Evolutionary conservation across 2,797 vertebrate genomes (phyloP).

Genomic region (Austrolebias charrua): DNA sequence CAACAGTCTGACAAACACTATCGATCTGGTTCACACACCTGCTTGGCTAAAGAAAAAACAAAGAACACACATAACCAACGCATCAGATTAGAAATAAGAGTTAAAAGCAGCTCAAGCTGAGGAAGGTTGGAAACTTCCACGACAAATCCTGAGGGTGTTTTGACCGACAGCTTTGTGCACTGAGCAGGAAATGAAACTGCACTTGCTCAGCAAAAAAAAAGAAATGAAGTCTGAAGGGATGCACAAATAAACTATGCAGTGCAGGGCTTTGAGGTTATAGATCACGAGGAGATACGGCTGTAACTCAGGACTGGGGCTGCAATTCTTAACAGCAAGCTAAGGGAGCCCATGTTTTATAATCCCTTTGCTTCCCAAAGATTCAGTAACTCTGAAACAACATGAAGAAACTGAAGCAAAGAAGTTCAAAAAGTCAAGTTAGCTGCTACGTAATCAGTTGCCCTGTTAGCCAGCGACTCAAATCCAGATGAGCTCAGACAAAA

Average conservation of each 20-base stretch:
- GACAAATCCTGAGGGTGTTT: slow-evolving; percentile 24
- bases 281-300: slow-evolving; percentile 47
- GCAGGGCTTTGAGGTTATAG: slow-evolving; percentile 39
- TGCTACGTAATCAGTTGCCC: slow-evolving; percentile 2
- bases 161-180: slow-evolving; percentile 40
- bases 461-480: slow-evolving; percentile 23
- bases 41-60: slow-evolving; percentile 69
- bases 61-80: slow-evolving; percentile 13
- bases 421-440: slow-evolving; percentile 38
- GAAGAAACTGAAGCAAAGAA: slow-evolving; percentile 20
- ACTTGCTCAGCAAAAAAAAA: slow-evolving; percentile 50
- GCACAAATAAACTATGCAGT: slow-evolving; percentile 38
- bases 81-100: background rate
- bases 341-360: slow-evolving; percentile 50
- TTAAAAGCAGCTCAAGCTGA: slow-evolving; percentile 10
- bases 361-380: slow-evolving; percentile 2
- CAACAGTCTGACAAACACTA: slow-evolving; percentile 80
- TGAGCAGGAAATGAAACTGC: slow-evolving; percentile 40
- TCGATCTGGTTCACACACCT: slow-evolving; percentile 85
- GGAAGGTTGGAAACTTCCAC: slow-evolving; percentile 18
- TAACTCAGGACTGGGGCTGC: slow-evolving; percentile 48
- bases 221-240: slow-evolving; percentile 36
- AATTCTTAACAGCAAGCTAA: slow-evolving; percentile 29
- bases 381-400: slow-evolving; percentile 23
- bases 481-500: slow-evolving; percentile 8